Conservation (phyloP, 2,113 vertebrate genomes). For the Trogon surrucura region DNA sequence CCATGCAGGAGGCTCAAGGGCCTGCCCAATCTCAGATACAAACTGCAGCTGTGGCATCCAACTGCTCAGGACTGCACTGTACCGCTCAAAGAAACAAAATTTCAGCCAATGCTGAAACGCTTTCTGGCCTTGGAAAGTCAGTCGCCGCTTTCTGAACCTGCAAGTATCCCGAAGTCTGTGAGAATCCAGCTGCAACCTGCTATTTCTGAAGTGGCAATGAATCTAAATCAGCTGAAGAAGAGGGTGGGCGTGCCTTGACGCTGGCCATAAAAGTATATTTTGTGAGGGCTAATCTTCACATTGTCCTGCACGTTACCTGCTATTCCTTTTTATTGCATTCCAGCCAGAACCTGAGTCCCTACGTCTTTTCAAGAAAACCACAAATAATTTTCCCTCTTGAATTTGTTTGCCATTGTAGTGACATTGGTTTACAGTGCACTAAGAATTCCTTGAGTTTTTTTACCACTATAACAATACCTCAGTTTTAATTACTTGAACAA, state of each 20-base stretch:
- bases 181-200: background rate
- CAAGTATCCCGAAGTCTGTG: background rate
- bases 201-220: accelerated
- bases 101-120: background rate
- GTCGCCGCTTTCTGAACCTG: background rate
- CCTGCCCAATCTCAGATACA: background rate
- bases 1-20: background rate
- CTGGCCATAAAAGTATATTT: background rate
- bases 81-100: background rate
- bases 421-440: background rate
- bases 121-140: background rate
- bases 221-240: background rate
- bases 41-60: background rate
- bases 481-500: conserved; percentile 89
- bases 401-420: background rate
- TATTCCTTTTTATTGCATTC: background rate
- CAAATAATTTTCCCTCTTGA: background rate
- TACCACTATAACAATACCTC: conserved; percentile 73
- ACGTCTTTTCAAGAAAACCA: background rate
- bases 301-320: background rate
- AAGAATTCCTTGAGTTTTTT: conserved; percentile 1
- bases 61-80: background rate
- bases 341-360: background rate
- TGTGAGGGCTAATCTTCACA: background rate
- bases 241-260: background rate